Conservation (phyloP, 2,888 invertebrate species). For the Cecidostiba fungosa region DNA sequence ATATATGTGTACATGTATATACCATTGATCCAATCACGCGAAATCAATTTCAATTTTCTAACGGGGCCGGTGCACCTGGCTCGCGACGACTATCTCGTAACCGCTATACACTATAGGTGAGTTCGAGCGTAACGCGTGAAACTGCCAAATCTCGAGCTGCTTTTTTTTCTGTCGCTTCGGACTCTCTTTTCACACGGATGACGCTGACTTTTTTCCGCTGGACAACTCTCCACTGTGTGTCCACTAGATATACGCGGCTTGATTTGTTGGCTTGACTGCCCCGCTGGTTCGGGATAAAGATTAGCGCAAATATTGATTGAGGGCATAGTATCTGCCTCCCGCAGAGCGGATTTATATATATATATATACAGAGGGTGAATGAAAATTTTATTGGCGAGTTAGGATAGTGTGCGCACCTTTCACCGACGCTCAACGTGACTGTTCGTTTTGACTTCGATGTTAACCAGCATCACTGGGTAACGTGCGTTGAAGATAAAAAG, state of each 20-base stretch:
- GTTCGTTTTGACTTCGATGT: conserved; percentile 9
- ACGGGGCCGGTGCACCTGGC: background rate
- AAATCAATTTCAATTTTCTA: conserved; percentile 48
- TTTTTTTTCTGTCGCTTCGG: background rate
- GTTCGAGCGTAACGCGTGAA: background rate
- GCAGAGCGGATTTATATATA: background rate
- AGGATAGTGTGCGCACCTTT: background rate
- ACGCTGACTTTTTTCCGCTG: background rate
- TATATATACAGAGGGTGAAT: background rate
- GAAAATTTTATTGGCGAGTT: background rate
- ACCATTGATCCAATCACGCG: conserved; percentile 33
- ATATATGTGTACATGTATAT: background rate
- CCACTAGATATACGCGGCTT: background rate
- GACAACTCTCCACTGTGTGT: background rate
- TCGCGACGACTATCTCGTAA: background rate
- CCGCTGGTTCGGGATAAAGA: background rate
- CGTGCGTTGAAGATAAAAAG: background rate
- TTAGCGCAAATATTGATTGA: conserved; percentile 19
- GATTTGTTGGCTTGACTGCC: background rate
- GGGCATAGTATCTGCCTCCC: background rate
- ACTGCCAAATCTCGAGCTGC: background rate
- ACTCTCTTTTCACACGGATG: background rate
- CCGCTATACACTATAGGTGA: background rate
- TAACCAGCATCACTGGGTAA: background rate
- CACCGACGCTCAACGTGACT: background rate